A percentile compares a stretch with the other conserved stretches of the same genome.
Evolutionary conservation across 2,888 invertebrate genomes (phyloP).

Genomic region (Kryphioiulus occultus): DNA sequence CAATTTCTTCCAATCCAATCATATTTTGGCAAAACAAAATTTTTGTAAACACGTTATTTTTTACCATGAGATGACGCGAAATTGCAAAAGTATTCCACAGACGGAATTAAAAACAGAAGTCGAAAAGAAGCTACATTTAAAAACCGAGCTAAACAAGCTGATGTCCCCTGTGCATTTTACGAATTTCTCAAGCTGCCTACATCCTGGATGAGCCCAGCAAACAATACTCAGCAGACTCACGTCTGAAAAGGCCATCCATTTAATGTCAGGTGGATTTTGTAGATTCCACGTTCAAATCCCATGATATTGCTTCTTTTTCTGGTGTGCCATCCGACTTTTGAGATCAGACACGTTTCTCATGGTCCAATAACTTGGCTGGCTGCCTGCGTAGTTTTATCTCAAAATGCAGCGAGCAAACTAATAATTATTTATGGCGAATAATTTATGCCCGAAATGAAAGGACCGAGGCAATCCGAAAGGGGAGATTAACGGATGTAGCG

Average conservation of each 20-base stretch:
- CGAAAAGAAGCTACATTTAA: too few relatives aligned
- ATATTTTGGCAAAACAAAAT: too few relatives aligned
- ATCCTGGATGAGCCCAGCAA: neutral
- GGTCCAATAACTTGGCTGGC: neutral
- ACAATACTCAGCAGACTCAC: neutral
- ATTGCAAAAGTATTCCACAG: too few relatives aligned
- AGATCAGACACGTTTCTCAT: neutral
- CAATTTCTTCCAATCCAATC: too few relatives aligned
- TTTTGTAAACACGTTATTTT: too few relatives aligned
- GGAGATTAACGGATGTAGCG: neutral
- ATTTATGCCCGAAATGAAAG: slow-evolving; percentile 13
- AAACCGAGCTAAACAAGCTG: too few relatives aligned
- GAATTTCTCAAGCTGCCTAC: neutral
- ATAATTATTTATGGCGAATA: slow-evolving; percentile 16
- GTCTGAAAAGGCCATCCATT: slow-evolving; percentile 8
- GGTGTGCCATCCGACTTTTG: neutral
- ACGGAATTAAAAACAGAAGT: too few relatives aligned
- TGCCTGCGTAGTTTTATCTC: neutral
- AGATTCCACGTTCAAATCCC: slow-evolving; percentile 31
- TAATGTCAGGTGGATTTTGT: slow-evolving; percentile 24
- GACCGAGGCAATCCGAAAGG: neutral
- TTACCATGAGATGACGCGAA: too few relatives aligned
- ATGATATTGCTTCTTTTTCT: neutral
- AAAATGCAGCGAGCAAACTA: neutral
- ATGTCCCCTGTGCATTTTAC: neutral